These are phyloP conservation scores for Lampris megalopsis DNA, from an alignment of 2,113 vertebrate species.

Conservation along the genomic window DNA sequence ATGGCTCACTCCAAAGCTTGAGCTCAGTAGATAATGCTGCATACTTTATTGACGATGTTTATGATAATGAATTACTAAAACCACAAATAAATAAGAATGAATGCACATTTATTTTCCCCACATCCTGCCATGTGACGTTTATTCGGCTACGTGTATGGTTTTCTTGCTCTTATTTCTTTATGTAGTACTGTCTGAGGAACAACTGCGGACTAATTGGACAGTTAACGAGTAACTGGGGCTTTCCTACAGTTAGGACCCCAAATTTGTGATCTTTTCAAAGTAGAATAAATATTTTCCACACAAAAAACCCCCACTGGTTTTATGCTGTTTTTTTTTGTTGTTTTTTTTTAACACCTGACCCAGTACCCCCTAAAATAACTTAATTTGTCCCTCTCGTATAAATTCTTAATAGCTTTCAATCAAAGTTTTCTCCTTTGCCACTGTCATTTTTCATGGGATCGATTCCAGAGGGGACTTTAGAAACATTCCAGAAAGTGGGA, in stretches of 20 bases:
- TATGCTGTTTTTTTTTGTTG: not conserved
- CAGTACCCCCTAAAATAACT: no score
- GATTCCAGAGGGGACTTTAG: no score
- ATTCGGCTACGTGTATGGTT: no score
- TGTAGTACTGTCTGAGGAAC: no score
- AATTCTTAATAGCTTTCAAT: no score
- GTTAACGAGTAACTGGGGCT: not conserved
- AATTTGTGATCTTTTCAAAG: conserved; percentile 8
- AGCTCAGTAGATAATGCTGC: conserved; percentile 1
- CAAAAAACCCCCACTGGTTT: not conserved
- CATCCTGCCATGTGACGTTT: not conserved
- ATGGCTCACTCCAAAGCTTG: conserved; percentile 18
- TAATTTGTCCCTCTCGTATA: no score
- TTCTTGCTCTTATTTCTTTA: no score
- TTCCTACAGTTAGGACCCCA: not conserved
- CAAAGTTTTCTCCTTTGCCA: no score
- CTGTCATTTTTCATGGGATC: no score
- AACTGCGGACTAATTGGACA: no score
- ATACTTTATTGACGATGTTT: conserved; percentile 31
- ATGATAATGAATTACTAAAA: conserved; percentile 39
- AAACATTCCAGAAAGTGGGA: no score
- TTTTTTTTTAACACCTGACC: no score
- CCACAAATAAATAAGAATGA: conserved; percentile 33
- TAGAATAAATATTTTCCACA: conserved; percentile 2
- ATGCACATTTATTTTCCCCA: not conserved